Conservation (phyloP, 1,140 invertebrate genomes). For the Rhopalosiphum maidis region DNA sequence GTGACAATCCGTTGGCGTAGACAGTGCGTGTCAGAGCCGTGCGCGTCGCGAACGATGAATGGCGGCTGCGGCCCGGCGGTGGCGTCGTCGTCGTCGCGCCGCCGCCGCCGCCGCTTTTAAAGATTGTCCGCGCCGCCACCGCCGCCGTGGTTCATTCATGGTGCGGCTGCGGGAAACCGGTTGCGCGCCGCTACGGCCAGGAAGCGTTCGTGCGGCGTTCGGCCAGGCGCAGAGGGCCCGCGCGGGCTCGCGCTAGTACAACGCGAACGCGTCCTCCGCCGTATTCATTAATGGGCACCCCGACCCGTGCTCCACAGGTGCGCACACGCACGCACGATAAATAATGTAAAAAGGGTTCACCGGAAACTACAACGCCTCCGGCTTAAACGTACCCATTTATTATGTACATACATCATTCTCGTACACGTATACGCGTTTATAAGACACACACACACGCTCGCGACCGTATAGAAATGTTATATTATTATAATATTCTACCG, state of each 20-base stretch:
- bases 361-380: slow-evolving; percentile 57
- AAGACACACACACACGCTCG: neutral
- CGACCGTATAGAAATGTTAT: neutral
- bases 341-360: slow-evolving; percentile 52
- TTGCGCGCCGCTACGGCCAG: slow-evolving; percentile 19
- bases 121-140: slow-evolving; percentile 28
- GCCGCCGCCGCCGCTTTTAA: neutral
- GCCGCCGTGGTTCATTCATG: slow-evolving; percentile 52
- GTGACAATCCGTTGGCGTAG: neutral
- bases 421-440: neutral
- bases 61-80: neutral
- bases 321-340: neutral
- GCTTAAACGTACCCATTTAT: slow-evolving; percentile 56
- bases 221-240: neutral
- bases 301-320: slow-evolving; percentile 30
- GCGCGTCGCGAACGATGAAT: slow-evolving; percentile 47
- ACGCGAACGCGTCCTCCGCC: slow-evolving; percentile 30
- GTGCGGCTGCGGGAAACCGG: slow-evolving; percentile 45
- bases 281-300: slow-evolving; percentile 54
- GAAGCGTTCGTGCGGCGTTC: slow-evolving; percentile 5
- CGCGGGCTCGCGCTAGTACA: neutral
- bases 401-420: slow-evolving; percentile 50
- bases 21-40: neutral
- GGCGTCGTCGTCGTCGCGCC: neutral
- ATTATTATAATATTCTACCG: slow-evolving; percentile 21